These are phyloP conservation scores for Scrobipalpa costella DNA, from an alignment of 2,888 invertebrate species.

Conservation along the genomic window DNA sequence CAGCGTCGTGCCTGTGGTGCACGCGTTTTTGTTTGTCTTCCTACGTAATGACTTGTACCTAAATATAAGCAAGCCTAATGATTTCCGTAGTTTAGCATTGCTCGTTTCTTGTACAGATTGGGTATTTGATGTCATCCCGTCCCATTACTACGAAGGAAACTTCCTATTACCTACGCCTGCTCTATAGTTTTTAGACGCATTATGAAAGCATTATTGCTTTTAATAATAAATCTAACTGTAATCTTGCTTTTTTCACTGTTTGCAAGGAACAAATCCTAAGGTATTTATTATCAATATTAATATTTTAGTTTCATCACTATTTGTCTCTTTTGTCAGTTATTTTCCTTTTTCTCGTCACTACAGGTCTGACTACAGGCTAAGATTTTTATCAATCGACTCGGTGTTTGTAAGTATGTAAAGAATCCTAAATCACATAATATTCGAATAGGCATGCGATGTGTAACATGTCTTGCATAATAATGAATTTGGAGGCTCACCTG, in stretches of 20 bases:
- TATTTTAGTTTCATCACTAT: too few relatives aligned
- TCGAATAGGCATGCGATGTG: conserved; percentile 7
- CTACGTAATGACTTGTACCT: conserved; percentile 9
- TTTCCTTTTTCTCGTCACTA: too few relatives aligned
- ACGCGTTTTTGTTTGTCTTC: conserved; percentile 15
- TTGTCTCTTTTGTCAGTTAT: too few relatives aligned
- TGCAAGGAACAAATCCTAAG: neutral
- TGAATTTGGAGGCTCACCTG: conserved; percentile 56
- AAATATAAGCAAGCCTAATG: conserved; percentile 14
- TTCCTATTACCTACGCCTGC: neutral
- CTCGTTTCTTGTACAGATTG: conserved; percentile 27
- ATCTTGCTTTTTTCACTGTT: neutral
- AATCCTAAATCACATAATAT: neutral
- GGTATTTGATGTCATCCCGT: neutral
- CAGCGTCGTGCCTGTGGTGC: neutral
- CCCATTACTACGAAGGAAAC: neutral
- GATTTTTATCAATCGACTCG: neutral
- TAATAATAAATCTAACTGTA: neutral
- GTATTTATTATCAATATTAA: neutral
- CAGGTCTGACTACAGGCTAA: too few relatives aligned
- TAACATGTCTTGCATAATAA: conserved; percentile 25
- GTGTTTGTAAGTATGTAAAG: neutral
- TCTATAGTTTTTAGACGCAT: conserved; percentile 7
- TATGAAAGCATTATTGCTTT: neutral
- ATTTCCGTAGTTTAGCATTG: conserved; percentile 22